Conservation (phyloP, 2,113 vertebrate genomes). For the Arizona elegans region DNA sequence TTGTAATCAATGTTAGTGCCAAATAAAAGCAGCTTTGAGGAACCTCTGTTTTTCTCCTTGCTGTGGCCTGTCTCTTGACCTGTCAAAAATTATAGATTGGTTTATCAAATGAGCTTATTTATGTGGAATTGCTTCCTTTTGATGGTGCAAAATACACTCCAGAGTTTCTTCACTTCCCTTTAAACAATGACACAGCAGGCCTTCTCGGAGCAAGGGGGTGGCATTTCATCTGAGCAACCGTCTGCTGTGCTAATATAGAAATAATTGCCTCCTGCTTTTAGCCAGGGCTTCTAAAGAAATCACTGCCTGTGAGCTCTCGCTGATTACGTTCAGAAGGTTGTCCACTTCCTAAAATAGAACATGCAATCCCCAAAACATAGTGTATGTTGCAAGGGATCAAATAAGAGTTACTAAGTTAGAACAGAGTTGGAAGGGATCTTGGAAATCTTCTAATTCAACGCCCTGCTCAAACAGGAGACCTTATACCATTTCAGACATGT, state of each 20-base stretch:
- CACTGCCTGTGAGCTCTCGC: slow-evolving; percentile 44
- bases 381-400: neutral
- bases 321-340: slow-evolving; percentile 40
- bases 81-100: slow-evolving; percentile 42
- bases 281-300: slow-evolving; percentile 37
- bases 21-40: slow-evolving; percentile 47
- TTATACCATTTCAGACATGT: neutral
- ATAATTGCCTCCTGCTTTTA: slow-evolving; percentile 48
- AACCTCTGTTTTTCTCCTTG: slow-evolving; percentile 23
- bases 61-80: slow-evolving; percentile 10
- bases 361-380: neutral
- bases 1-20: slow-evolving; percentile 51
- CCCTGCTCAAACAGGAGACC: neutral
- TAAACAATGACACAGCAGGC: slow-evolving; percentile 9
- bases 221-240: slow-evolving; percentile 27
- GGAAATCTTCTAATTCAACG: neutral
- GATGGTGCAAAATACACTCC: slow-evolving; percentile 26
- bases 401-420: neutral
- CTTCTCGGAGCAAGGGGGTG: slow-evolving; percentile 9
- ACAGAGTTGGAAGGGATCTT: neutral
- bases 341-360: slow-evolving; percentile 44
- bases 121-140: slow-evolving; percentile 35
- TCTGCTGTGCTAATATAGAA: slow-evolving; percentile 39
- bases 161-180: slow-evolving; percentile 28
- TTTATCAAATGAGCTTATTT: slow-evolving; percentile 53